Evolutionary conservation across 2,888 invertebrate species (phyloP).

Genomic region (Hoplodrina blanda): DNA sequence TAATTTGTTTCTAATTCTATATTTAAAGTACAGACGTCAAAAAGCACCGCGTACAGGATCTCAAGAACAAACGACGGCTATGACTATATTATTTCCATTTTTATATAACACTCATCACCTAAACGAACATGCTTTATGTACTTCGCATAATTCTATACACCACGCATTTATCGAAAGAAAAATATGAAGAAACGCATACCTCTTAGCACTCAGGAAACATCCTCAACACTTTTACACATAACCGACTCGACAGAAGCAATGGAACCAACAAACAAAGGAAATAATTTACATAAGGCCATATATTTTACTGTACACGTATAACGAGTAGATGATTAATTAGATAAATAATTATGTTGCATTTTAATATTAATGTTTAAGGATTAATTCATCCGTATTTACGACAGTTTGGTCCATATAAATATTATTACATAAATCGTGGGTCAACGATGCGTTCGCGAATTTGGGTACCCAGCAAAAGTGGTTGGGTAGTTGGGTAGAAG

Average conservation of each 20-base stretch:
- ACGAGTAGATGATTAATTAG: slow-evolving; percentile 89
- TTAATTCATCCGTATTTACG: slow-evolving; percentile 89
- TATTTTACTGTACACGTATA: slow-evolving; percentile 89
- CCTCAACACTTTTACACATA: slow-evolving; percentile 76
- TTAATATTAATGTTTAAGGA: slow-evolving; percentile 88
- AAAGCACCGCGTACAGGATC: slow-evolving; percentile 60
- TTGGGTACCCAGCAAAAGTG: slow-evolving; percentile 79
- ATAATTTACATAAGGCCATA: slow-evolving; percentile 90
- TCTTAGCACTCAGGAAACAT: slow-evolving; percentile 72
- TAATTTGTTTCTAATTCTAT: slow-evolving; percentile 43
- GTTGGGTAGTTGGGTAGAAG: slow-evolving; percentile 17
- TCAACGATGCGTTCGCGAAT: slow-evolving; percentile 76
- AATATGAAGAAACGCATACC: slow-evolving; percentile 64
- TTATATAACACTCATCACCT: slow-evolving; percentile 85
- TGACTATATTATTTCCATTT: slow-evolving; percentile 80
- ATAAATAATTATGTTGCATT: slow-evolving; percentile 85
- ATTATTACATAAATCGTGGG: slow-evolving; percentile 87
- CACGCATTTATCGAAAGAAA: slow-evolving; percentile 77
- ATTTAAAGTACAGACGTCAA: slow-evolving; percentile 53
- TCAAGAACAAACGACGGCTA: slow-evolving; percentile 78
- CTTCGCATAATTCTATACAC: slow-evolving; percentile 79
- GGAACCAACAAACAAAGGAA: slow-evolving; percentile 82
- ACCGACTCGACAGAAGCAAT: slow-evolving; percentile 84
- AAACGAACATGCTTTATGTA: slow-evolving; percentile 81
- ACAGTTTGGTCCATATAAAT: slow-evolving; percentile 90